Evolutionary conservation across 2,888 invertebrate genomes (phyloP).

Genomic region (Melipona bicolor): DNA sequence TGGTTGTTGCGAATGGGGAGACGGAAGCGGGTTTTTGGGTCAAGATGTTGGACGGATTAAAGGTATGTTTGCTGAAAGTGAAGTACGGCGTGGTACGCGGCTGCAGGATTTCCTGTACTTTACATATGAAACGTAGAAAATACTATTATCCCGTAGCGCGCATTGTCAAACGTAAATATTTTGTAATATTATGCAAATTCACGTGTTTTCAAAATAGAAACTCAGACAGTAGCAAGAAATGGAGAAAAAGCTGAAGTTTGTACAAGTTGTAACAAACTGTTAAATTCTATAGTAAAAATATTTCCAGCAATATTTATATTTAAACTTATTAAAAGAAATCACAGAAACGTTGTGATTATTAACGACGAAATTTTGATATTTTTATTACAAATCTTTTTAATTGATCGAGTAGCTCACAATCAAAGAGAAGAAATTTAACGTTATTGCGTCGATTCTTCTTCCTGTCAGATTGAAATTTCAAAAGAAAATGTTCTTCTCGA

Average conservation of each 20-base stretch:
- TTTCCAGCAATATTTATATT: background rate
- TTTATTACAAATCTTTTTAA: background rate
- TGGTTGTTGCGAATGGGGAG: background rate
- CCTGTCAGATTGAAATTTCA: background rate
- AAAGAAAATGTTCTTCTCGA: background rate
- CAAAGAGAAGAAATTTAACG: background rate
- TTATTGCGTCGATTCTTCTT: background rate
- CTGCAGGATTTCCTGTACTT: background rate
- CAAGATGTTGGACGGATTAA: conserved; percentile 7
- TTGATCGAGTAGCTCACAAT: background rate
- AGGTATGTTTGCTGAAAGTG: no score
- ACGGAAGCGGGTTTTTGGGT: conserved; percentile 11
- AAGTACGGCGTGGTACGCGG: background rate
- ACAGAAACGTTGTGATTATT: background rate
- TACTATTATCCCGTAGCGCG: background rate
- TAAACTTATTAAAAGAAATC: background rate
- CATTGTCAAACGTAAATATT: background rate
- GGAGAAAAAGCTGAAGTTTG: background rate
- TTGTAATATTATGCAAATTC: background rate
- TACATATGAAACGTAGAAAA: background rate
- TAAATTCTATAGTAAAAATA: background rate
- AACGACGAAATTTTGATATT: background rate
- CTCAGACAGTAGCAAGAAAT: background rate
- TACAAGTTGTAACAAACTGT: background rate
- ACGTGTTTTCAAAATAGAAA: no score